Evolutionary conservation across 2,888 invertebrate genomes (phyloP).

Genomic region (Hirtodrosophila duncani): DNA sequence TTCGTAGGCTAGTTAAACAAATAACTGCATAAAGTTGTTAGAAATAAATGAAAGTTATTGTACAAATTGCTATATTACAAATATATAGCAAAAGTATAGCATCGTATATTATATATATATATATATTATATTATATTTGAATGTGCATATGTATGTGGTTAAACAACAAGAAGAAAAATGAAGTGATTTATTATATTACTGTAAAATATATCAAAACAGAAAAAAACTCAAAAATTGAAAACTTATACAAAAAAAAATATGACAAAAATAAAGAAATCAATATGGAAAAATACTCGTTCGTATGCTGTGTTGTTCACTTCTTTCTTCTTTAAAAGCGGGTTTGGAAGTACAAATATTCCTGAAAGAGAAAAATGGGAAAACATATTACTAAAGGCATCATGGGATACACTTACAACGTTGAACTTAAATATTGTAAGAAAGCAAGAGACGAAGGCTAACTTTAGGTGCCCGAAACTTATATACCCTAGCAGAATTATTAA

Average conservation of each 20-base stretch:
- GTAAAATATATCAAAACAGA: conserved; percentile 56
- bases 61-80: conserved; percentile 53
- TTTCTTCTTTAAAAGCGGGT: conserved; percentile 49
- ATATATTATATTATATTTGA: conserved; percentile 36
- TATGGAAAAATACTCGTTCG: conserved; percentile 43
- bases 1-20: conserved; percentile 43
- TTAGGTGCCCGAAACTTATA: too few relatives aligned
- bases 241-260: conserved; percentile 68
- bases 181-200: conserved; percentile 70
- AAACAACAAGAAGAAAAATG: conserved; percentile 38
- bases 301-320: conserved; percentile 2
- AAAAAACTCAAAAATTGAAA: conserved; percentile 46
- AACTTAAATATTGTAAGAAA: too few relatives aligned
- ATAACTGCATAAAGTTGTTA: conserved; percentile 50
- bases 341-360: conserved; percentile 78
- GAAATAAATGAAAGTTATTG: conserved; percentile 63
- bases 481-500: too few relatives aligned
- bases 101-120: conserved; percentile 32
- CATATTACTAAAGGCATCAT: too few relatives aligned
- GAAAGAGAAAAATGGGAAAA: conserved; percentile 12
- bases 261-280: conserved; percentile 58
- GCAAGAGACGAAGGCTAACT: not conserved
- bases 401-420: too few relatives aligned
- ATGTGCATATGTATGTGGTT: conserved; percentile 30
- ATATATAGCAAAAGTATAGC: conserved; percentile 36